Base-by-base conservation (phyloP, 2,888 invertebrate genomes). In the Drosophila quinaria region DNA sequence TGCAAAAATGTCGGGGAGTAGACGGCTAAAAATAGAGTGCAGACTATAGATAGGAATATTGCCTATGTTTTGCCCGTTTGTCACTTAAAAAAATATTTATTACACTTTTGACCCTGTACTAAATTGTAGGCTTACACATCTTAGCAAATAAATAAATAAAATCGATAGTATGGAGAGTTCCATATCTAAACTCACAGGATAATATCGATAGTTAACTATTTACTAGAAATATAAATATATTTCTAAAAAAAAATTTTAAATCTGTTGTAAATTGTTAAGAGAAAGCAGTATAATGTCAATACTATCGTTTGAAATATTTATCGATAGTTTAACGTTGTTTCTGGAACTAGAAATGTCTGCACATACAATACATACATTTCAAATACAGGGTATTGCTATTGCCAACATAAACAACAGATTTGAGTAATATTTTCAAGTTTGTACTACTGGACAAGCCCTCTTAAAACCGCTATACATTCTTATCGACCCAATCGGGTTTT, bases 401-500 rank as follows among this genome's bases (percentile, higher is more conserved):
- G 15, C 10, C 15, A 25, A 17, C 6, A 25, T 44, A 5, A 10
- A 22, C 33, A n/a, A 19, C 9, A 4, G 19, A 25, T 9, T 41
- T 41, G 13, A 6, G 41, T 2, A 10, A 33, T 55, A 35, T 49
- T 41, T 56, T 33, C 3, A 6, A n/a, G 19, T 11, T 17, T 29
- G 10, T 31, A 10, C 9, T 4, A 15, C 25, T 46, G 19, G 33
- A 35, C 46, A 44, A 56, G 22, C 35, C 56, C 37, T 47, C 47
- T 41, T 15, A 22, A n/a, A 11, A 31, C 37, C n/a, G 11, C 1
- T 41, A 2, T 13, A 42, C 25, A 25, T 25, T 6, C 31, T 51
- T 70, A 70, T 70, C 62, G 15, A 6, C 1, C 11, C 9, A 55
- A 37, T 37, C 22, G 42, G 42, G 33, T 25, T 33, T n/a, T n/a